Percentiles rank a stretch among this genome's conserved stretches.
These are phyloP conservation scores for Chalcosyrphus nemorum DNA, from an alignment of 2,888 invertebrate species.

Conservation along the genomic window DNA sequence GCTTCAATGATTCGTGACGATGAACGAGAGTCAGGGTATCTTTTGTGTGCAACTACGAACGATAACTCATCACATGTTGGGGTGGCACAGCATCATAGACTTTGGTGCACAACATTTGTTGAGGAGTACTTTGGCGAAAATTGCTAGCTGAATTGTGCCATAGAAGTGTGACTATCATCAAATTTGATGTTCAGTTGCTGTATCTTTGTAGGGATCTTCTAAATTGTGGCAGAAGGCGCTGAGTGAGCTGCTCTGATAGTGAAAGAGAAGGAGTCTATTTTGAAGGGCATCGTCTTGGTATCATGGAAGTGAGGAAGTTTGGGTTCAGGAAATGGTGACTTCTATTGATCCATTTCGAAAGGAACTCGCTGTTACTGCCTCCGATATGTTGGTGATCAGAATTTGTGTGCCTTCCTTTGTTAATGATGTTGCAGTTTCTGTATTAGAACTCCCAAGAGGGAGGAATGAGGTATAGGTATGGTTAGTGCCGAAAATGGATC, in stretches of 20 bases:
- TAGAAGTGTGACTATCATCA: slow-evolving; percentile 12
- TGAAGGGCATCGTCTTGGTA: background rate
- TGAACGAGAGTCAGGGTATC: background rate
- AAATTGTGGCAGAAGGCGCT: background rate
- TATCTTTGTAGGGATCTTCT: background rate
- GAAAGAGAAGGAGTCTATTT: background rate
- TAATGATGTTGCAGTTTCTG: too few relatives aligned
- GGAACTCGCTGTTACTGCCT: too few relatives aligned
- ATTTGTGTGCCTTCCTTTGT: too few relatives aligned
- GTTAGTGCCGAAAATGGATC: too few relatives aligned
- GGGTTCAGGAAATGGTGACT: too few relatives aligned
- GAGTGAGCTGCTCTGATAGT: background rate
- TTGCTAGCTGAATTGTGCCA: slow-evolving; percentile 9
- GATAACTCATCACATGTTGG: background rate
- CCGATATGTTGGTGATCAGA: too few relatives aligned
- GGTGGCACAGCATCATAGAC: background rate
- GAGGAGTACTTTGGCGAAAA: slow-evolving; percentile 6
- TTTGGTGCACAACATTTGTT: slow-evolving; percentile 23
- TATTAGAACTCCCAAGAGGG: too few relatives aligned
- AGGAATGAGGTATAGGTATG: too few relatives aligned
- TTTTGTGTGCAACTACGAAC: background rate
- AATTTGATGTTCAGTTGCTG: background rate
- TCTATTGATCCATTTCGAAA: too few relatives aligned
- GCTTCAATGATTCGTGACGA: slow-evolving; percentile 53
- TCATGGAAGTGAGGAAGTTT: too few relatives aligned